Conservation (phyloP, 2,888 invertebrate genomes). For the Nineta flava region DNA sequence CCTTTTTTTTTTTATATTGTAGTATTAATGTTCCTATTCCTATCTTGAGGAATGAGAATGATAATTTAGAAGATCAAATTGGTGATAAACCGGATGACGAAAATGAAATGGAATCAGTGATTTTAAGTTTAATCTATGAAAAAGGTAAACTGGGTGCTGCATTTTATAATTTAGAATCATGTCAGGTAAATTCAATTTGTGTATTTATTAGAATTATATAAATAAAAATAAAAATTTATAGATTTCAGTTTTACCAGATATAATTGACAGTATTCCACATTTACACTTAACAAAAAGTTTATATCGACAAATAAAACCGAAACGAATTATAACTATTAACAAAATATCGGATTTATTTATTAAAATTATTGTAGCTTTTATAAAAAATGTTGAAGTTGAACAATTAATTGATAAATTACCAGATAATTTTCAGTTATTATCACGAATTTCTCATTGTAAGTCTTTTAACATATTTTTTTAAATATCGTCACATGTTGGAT, state of each 20-base stretch:
- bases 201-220: background rate
- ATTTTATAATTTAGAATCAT: constrained; percentile 47
- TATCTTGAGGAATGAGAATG: background rate
- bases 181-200: constrained; percentile 31
- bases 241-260: constrained; percentile 51
- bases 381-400: background rate
- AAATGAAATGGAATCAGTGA: constrained; percentile 22
- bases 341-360: constrained; percentile 34
- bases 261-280: constrained; percentile 44
- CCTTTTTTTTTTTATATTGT: too few species aligned
- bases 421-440: constrained; percentile 27
- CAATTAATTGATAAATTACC: constrained; percentile 2
- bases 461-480: constrained; percentile 8
- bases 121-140: constrained; percentile 48
- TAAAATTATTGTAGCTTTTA: constrained; percentile 16
- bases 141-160: constrained; percentile 56
- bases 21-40: too few species aligned
- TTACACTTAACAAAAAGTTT: constrained; percentile 40
- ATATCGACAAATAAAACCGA: constrained; percentile 42
- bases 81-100: background rate
- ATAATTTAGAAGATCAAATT: background rate
- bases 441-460: constrained; percentile 43
- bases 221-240: constrained; percentile 19
- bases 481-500: too few species aligned
- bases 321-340: constrained; percentile 35